These are phyloP conservation scores for Tribolium castaneum DNA, from an alignment of 1,140 invertebrate species.

Conservation along the genomic window DNA sequence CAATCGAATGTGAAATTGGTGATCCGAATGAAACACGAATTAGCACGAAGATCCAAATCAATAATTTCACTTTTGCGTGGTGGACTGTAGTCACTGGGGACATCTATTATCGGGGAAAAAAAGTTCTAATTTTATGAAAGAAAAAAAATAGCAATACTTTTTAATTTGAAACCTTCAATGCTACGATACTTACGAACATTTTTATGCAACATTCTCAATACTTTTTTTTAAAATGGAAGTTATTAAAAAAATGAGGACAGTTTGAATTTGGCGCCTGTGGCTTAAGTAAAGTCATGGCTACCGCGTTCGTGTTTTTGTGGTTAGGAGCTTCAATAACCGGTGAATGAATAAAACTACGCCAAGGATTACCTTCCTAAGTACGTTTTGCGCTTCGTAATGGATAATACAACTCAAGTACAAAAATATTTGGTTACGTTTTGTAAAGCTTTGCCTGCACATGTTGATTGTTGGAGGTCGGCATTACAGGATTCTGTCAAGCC, in stretches of 20 bases:
- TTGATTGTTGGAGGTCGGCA: conserved; percentile 50
- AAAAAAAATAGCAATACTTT: background rate
- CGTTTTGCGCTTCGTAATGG: conserved; percentile 13
- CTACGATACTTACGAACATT: too few species aligned
- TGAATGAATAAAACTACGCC: background rate
- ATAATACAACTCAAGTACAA: conserved; percentile 45
- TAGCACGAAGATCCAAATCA: conserved; percentile 17
- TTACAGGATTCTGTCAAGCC: conserved; percentile 47
- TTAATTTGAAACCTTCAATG: too few species aligned
- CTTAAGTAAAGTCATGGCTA: background rate
- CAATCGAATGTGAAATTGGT: conserved; percentile 45
- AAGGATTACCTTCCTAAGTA: background rate
- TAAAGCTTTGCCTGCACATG: conserved; percentile 46
- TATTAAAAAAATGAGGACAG: too few species aligned
- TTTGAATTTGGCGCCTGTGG: background rate
- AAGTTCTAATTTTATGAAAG: background rate
- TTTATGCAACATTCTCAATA: too few species aligned
- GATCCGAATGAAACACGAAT: background rate
- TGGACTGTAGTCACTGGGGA: background rate
- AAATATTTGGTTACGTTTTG: conserved; percentile 52
- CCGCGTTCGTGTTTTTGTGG: background rate
- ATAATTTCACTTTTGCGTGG: conserved; percentile 53
- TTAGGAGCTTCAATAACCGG: background rate
- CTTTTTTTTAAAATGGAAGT: too few species aligned
- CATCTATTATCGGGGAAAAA: background rate